These are phyloP conservation scores for Myxocyprinus asiaticus DNA, from an alignment of 2,113 vertebrate species.

Conservation along the genomic window DNA sequence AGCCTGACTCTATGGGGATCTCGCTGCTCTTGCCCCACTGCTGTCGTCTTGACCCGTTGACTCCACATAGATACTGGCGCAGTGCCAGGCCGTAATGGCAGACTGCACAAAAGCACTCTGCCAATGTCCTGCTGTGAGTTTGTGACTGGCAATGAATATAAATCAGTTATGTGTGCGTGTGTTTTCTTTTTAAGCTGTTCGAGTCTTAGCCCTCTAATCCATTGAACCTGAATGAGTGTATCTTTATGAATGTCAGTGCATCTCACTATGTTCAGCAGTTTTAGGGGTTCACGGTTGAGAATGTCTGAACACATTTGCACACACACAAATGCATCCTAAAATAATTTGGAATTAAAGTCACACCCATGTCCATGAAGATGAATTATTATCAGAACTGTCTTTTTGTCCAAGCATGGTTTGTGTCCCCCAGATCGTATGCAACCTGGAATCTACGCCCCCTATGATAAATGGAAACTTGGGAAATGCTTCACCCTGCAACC, in stretches of 20 bases:
- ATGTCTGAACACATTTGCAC: too few species aligned
- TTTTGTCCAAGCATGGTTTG: too few species aligned
- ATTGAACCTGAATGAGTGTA: constrained; percentile 41
- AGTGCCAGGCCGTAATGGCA: constrained; percentile 53
- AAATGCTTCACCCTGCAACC: too few species aligned
- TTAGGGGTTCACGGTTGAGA: too few species aligned
- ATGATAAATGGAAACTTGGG: too few species aligned
- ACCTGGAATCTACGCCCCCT: too few species aligned
- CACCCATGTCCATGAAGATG: too few species aligned
- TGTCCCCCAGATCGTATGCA: too few species aligned
- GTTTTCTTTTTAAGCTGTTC: constrained; percentile 41
- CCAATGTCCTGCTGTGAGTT: constrained; percentile 56
- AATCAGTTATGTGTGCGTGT: constrained; percentile 47
- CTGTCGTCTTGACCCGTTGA: constrained; percentile 58
- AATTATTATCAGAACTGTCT: too few species aligned
- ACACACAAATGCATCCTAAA: too few species aligned
- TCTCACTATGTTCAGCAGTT: constrained; percentile 15
- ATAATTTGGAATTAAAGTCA: too few species aligned
- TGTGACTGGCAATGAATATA: constrained; percentile 52
- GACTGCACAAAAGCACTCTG: constrained; percentile 53
- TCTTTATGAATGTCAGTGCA: constrained; percentile 35
- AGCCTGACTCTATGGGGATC: constrained; percentile 42
- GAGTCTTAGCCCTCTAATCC: constrained; percentile 51
- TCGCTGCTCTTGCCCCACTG: constrained; percentile 44
- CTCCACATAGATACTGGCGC: constrained; percentile 50